A percentile compares a stretch with the other conserved stretches of the same genome.
Conservation (phyloP, 2,113 vertebrate species). For the Neomonachus schauinslandi region DNA sequence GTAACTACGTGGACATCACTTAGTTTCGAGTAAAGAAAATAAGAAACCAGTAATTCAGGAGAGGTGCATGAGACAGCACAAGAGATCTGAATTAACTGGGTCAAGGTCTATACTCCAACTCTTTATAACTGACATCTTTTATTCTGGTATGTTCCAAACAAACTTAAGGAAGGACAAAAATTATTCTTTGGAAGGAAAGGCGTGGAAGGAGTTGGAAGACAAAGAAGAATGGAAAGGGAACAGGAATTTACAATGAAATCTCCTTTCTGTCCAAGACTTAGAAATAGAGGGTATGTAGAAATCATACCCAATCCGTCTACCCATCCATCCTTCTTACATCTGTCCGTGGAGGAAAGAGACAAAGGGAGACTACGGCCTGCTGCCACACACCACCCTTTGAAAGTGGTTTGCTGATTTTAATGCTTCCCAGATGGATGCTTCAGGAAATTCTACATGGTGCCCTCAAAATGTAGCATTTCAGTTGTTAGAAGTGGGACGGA, state of each 20-base stretch:
- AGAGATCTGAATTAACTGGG: background rate
- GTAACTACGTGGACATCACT: no score
- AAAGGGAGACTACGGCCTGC: background rate
- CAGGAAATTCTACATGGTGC: background rate
- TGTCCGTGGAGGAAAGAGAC: background rate
- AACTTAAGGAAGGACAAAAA: background rate
- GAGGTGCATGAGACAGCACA: background rate
- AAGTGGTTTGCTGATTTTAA: conserved; percentile 36
- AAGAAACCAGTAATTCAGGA: conserved; percentile 5
- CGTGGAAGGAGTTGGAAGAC: background rate
- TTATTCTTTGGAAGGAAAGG: background rate
- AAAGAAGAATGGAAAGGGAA: background rate
- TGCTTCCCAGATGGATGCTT: conserved; percentile 5
- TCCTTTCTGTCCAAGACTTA: background rate
- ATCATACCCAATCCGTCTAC: background rate
- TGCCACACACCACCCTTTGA: background rate
- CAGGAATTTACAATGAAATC: background rate
- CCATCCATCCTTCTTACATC: background rate
- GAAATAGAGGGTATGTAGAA: background rate
- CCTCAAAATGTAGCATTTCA: conserved; percentile 19
- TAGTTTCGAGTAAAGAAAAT: conserved; percentile 14
- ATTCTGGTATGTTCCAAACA: background rate
- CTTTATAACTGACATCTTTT: background rate
- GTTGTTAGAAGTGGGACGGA: background rate
- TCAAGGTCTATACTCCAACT: background rate